These are phyloP conservation scores for Agelastica alni DNA, from an alignment of 2,888 invertebrate species.

Conservation along the genomic window DNA sequence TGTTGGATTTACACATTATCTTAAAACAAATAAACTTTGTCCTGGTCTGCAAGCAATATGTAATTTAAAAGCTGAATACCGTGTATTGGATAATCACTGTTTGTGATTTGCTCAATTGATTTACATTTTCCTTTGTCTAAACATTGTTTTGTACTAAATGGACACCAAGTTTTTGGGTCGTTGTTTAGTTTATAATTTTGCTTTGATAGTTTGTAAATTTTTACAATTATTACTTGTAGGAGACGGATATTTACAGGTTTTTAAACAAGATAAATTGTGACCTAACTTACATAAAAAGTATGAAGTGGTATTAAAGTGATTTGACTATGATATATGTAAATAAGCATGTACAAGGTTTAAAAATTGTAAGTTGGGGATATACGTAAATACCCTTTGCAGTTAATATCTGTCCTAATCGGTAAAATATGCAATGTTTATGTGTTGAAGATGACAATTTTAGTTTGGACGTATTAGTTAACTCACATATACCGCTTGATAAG, in stretches of 20 bases:
- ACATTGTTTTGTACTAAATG: slow-evolving; percentile 26
- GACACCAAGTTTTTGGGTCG: slow-evolving; percentile 7
- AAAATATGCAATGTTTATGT: too few relatives aligned
- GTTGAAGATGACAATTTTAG: slow-evolving; percentile 41
- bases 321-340: slow-evolving; percentile 20
- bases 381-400: slow-evolving; percentile 20
- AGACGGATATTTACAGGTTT: slow-evolving; percentile 10
- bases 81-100: background rate
- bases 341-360: too few relatives aligned
- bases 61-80: too few relatives aligned
- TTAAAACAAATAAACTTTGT: slow-evolving; percentile 32
- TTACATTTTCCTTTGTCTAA: slow-evolving; percentile 10
- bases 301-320: slow-evolving; percentile 3
- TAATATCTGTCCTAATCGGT: slow-evolving; percentile 29
- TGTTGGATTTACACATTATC: slow-evolving; percentile 25
- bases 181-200: background rate
- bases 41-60: slow-evolving; percentile 25
- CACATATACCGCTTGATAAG: slow-evolving; percentile 24
- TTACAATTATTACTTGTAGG: too few relatives aligned
- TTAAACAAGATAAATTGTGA: slow-evolving; percentile 22
- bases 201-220: too few relatives aligned
- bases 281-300: slow-evolving; percentile 11
- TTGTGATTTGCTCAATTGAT: slow-evolving; percentile 7
- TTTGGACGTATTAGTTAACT: slow-evolving; percentile 27
- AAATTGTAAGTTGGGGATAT: slow-evolving; percentile 10